Evolutionary conservation across 2,113 vertebrate genomes (phyloP).

Genomic region (Vanacampus margaritifer): DNA sequence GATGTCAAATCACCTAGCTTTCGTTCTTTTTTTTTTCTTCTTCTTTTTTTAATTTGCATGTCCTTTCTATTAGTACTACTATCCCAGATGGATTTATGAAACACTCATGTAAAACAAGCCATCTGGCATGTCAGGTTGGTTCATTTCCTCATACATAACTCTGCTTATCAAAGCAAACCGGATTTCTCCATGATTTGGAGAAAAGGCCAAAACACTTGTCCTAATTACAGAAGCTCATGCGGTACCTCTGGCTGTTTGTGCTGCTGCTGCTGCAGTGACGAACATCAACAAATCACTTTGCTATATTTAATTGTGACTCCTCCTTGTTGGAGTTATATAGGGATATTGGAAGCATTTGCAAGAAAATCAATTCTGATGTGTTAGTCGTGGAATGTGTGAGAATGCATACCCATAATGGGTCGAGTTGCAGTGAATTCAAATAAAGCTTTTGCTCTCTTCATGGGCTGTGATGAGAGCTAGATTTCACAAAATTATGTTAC

Average conservation of each 20-base stretch:
- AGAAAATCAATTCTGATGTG: neutral
- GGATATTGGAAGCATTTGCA: neutral
- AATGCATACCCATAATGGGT: neutral
- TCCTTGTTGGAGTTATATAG: neutral
- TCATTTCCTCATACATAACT: conserved; percentile 31
- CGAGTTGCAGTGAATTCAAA: neutral
- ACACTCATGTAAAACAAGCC: conserved; percentile 12
- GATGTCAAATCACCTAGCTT: neutral
- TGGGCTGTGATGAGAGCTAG: neutral
- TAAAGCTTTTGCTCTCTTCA: neutral
- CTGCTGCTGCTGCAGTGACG: neutral
- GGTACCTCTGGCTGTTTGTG: conserved; percentile 25
- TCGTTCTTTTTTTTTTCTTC: neutral
- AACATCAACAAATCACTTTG: neutral
- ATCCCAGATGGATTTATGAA: neutral
- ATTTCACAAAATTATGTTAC: too few species aligned
- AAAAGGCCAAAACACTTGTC: conserved; percentile 1
- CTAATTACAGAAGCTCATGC: conserved; percentile 5
- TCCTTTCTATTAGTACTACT: neutral
- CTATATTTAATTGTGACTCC: neutral
- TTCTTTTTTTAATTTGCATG: neutral
- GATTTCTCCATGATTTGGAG: conserved; percentile 13
- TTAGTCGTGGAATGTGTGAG: neutral
- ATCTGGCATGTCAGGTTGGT: conserved; percentile 11
- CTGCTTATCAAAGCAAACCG: conserved; percentile 9